A percentile compares a stretch with the other conserved stretches of the same genome.
Conservation (phyloP, 2,888 invertebrate genomes). For the Amiota communis region DNA sequence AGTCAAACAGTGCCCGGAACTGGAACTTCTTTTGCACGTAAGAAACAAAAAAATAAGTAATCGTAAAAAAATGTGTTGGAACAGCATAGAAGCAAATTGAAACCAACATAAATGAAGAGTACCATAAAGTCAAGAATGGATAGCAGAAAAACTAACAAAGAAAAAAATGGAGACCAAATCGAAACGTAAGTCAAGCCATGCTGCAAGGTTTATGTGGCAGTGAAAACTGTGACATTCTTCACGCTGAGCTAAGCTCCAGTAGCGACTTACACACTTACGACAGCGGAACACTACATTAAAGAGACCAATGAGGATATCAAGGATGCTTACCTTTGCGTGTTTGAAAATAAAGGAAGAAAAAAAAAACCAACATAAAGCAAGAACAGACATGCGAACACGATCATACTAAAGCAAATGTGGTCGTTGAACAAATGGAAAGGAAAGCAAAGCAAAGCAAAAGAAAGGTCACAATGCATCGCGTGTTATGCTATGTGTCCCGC, state of each 20-base stretch:
- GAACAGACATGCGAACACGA: not conserved
- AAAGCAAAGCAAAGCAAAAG: not conserved
- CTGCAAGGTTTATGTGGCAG: not conserved
- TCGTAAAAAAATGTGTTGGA: not conserved
- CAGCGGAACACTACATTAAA: too few relatives aligned
- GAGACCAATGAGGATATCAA: not conserved
- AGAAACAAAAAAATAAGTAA: not conserved
- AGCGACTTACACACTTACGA: too few relatives aligned
- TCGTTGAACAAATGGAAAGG: not conserved
- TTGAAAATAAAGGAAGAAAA: too few relatives aligned
- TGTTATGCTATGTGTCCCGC: not conserved
- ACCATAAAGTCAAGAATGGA: not conserved
- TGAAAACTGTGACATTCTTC: not conserved
- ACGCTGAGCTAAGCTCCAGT: too few relatives aligned
- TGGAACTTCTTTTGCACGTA: not conserved
- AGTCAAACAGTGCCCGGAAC: not conserved
- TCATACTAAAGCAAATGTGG: not conserved
- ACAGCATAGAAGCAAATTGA: not conserved
- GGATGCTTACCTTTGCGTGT: slow-evolving; percentile 5
- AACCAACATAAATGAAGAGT: not conserved
- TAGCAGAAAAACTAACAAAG: too few relatives aligned
- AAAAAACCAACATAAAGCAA: too few relatives aligned
- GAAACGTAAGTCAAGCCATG: not conserved
- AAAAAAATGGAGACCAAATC: not conserved
- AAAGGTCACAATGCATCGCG: not conserved